Base-by-base conservation (phyloP, 2,113 vertebrate species). In the Polyodon spathula region DNA sequence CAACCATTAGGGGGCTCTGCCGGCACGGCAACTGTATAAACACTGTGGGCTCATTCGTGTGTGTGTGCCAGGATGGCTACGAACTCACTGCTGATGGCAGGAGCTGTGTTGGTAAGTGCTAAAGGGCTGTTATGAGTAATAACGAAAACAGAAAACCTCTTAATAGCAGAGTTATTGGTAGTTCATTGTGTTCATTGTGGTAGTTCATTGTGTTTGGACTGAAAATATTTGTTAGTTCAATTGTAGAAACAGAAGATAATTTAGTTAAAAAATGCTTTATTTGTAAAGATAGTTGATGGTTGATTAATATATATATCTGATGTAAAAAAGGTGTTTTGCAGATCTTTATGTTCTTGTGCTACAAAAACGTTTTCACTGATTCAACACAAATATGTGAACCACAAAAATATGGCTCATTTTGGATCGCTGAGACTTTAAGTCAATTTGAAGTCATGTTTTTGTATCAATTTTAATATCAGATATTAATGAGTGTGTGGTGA, bases 11-110 rank as follows among this genome's bases (percentile, higher is more conserved):
- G 61, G 93, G 89, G 59, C 80, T 97, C 59, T 98, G 96, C 76
- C 80, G 93, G 69, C 90, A 97, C 0, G 96, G 95, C 7, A 85
- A 90, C 59, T 98, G 96, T 54, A 46, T 93, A 60, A 98, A 98
- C 71, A 87, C 81, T 0, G 65, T 97, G 1, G 96, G 96, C 5
- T 88, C 86, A 40, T 98, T 94, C 73, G 73, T 80, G 38, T 98
- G 96, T 53, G 67, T 89, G 48, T 98, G 96, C 72, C 83, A 86
- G 0, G 92, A 93, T 0, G 96, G 96, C 60, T 98, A 92, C 14
- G 90, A 95, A 44, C 89, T 95, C 54, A 76, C 89, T 6, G 61
- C 81, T 0, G 93, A 96, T 0, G 89, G 92, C 53, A 87, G 96
- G 64, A 73, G 84, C 63, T 98, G 96, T 67, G 63, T 86, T 66